Base-by-base conservation (phyloP, 2,113 vertebrate genomes). In the Phylloscopus whistleri region DNA sequence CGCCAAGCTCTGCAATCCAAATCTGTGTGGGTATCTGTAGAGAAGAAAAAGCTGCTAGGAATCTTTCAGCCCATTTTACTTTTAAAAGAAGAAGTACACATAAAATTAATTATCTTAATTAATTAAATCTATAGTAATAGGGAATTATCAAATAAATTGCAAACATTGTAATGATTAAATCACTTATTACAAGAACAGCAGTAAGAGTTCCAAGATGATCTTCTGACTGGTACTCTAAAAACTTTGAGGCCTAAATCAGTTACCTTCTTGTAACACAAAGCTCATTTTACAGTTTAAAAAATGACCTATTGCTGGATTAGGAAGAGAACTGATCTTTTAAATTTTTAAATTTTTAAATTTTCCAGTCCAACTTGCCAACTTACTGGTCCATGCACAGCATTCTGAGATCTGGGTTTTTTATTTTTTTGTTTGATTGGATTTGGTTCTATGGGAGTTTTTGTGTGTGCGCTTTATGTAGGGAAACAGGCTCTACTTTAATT, bases 271-370 rank as follows among this genome's bases (percentile, higher is more conserved):
- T 68, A 44, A 18, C 3, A 74, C 2, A 37, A 66, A 69, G 16
- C 46, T 75, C 3, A 60, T 76, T 69, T 74, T 33, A 52, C 12
- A 59, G 10, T 9, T 78, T 18, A 31, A 72, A 72, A 49, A 70
- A 75, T 14, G 2, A 49, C 11, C 10, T 63, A 33, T 6, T 37
- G 10, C 19, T 80, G 26, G 7, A 56, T 5, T 41, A 37, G 16
- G 4, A 69, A 64, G 26, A 64, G 68, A 68, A 46, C 0, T 1
- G 1, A 19, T 43, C 1, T 59, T 33, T 39, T 21, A 13, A 48
- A 37, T 37, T 37, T 33, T 39, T 21, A 13, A 48, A 37, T 37
- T 37, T 37, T 37, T 37, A 37, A 51, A 11, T 60, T 88, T 90
- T 56, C 26, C 56, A 68, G 30, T 24, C 9, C 21, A 39, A 16